A percentile compares a stretch with the other conserved stretches of the same genome.
Conservation (phyloP, 2,888 invertebrate genomes). For the Cosmia pyralina region DNA sequence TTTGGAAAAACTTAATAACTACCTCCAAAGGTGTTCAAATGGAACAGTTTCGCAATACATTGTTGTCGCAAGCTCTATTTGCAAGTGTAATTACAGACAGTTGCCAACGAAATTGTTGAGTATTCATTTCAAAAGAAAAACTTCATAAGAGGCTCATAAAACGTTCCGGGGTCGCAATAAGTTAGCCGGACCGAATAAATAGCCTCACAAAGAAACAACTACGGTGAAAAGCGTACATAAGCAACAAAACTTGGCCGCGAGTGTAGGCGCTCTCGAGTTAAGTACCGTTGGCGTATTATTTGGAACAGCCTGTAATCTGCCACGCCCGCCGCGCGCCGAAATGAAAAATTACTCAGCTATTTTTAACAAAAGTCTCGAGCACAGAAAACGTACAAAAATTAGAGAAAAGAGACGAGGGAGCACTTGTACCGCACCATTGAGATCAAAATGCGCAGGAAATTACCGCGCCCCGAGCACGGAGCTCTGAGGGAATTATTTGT, state of each 20-base stretch:
- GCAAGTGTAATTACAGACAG: slow-evolving; percentile 72
- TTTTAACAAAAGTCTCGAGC: slow-evolving; percentile 88
- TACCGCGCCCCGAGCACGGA: slow-evolving; percentile 83
- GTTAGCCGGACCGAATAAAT: slow-evolving; percentile 78
- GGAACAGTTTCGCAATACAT: slow-evolving; percentile 56
- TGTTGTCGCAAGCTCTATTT: slow-evolving; percentile 64
- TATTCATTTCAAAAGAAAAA: slow-evolving; percentile 81
- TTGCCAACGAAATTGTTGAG: slow-evolving; percentile 76
- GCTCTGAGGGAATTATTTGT: slow-evolving; percentile 86
- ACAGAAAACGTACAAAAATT: slow-evolving; percentile 90
- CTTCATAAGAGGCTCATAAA: slow-evolving; percentile 80
- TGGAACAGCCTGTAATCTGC: slow-evolving; percentile 89
- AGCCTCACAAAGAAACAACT: slow-evolving; percentile 78
- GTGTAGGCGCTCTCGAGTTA: slow-evolving; percentile 83
- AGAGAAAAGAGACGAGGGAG: slow-evolving; percentile 88
- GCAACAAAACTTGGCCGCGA: slow-evolving; percentile 82
- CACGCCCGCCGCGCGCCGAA: slow-evolving; percentile 88
- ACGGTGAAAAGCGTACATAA: slow-evolving; percentile 80
- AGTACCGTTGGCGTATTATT: slow-evolving; percentile 87
- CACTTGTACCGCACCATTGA: slow-evolving; percentile 90
- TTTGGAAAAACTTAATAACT: slow-evolving; percentile 18
- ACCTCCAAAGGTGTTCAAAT: slow-evolving; percentile 37
- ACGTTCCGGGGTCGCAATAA: slow-evolving; percentile 77
- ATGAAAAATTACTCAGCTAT: slow-evolving; percentile 90
- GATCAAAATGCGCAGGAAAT: slow-evolving; percentile 90